Base-by-base conservation (phyloP, 1,140 invertebrate genomes). In the Euglossa dilemma region DNA sequence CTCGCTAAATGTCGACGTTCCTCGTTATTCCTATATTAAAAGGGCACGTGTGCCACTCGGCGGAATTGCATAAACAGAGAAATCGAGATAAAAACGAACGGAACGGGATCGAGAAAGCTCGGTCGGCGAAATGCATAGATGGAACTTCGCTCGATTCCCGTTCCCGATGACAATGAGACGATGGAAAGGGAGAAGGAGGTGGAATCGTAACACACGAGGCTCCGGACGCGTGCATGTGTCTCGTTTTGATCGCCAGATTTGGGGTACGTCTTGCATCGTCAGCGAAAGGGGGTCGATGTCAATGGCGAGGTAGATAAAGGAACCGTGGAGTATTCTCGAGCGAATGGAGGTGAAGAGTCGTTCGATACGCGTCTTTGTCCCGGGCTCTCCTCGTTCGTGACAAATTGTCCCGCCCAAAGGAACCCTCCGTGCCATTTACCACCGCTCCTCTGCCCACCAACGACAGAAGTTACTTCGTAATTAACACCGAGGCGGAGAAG, bases 351-450 rank as follows among this genome's bases (percentile, higher is more conserved):
- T 72, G 87, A 89, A 86, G 86, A 83, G 85, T 85, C 64, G 82
- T 91, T 91, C 85, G 86, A 90, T 85, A 87, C 84, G 85, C 86
- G 83, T 89, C 84, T 84, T 85, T 89, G 87, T 89, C 72, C 73
- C 59, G 71, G 28, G 70, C 20, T 64, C 76, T 90, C 83, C 76
- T 90, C 83, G 73, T 74, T 86, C 80, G 71, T 84, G 87, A 90
- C 89, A 90, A 90, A 90, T 90, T 82, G 87, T 88, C 80, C 80
- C 76, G 59, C 54, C 56, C 57, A 66, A 86, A 76, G 59, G 85
- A 78, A 72, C 67, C 67, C 84, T 85, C 56, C 73, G 85, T 84
- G 74, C 74, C 80, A 88, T 80, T 86, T 83, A 81, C 79, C 61
- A 28, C 72, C 72, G 69, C 43, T 16, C 28, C 43, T 61, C 69